Base-by-base conservation (phyloP, 2,797 vertebrate species). In the Rhincodon typus region DNA sequence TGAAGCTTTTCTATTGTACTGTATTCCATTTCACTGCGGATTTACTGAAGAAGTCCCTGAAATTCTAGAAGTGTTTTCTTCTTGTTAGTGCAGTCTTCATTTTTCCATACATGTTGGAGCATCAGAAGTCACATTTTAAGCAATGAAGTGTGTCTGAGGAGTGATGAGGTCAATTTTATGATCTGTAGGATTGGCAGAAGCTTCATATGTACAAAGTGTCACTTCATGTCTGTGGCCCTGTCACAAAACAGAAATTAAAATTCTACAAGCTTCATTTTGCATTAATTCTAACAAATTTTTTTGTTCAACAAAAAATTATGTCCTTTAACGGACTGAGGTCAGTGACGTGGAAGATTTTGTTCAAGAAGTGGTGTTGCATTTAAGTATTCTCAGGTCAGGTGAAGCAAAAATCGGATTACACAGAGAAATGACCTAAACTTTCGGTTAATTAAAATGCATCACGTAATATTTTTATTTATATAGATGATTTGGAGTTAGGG, bases 191-290 rank as follows among this genome's bases (percentile, higher is more conserved):
- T 99, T 99, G 1, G 99, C 99, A 0, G 99, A 96, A 0, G 98
- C 98, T 97, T 99, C 99, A 0, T 99, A 99, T 97, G 98, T 99
- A 97, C 99, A 99, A 98, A 99, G 99, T 12, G 99, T 99, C 97
- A 99, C 99, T 96, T 99, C 98, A 15, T 99, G 99, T 96, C 99
- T 98, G 96, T 98, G 97, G 96, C 98, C 98, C 99, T 99, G 96
- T 27, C 96, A 95, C 74, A 50, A 53, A 77, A 50, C 46, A 1
- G 53, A 46, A 42, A 0, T n/a, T 34, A 57, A 70, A 95, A 38
- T 70, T 67, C 30, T 70, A 23, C 27, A 53, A n/a, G 53, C 67
- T 67, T 27, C 42, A 95, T 13, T 46, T 95, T 19, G 4, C 74
- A 30, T 95, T 50, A 30, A n/a, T 95, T 95, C 30, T 74, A 50